Evolutionary conservation across 53 echinoderm and acorn worm species (phyloP).

Genomic region (Crossaster papposus): DNA sequence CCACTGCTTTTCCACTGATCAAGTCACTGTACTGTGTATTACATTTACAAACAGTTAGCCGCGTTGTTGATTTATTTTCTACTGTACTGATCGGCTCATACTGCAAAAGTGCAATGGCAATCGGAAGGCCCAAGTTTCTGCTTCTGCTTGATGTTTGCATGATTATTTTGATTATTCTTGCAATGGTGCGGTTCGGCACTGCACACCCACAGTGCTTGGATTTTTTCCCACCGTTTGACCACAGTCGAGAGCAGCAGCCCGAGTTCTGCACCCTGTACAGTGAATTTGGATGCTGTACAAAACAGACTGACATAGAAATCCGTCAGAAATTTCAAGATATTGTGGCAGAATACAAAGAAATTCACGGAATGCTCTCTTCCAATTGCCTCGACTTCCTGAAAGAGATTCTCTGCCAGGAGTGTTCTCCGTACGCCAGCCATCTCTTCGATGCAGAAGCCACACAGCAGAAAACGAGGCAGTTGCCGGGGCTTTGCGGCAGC

Average conservation of each 20-base stretch:
- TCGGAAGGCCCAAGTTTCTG: too few species aligned
- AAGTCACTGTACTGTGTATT: too few species aligned
- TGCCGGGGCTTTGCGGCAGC: constrained; percentile 81
- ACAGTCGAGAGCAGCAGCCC: constrained; percentile 16
- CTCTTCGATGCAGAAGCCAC: constrained; percentile 78
- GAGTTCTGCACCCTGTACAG: constrained; percentile 71
- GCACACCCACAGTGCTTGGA: constrained; percentile 88
- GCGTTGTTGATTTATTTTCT: too few species aligned
- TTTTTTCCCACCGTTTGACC: constrained; percentile 80
- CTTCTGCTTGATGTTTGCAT: neutral
- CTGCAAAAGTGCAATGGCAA: too few species aligned
- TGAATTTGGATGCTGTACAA: constrained; percentile 82
- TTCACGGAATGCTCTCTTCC: neutral
- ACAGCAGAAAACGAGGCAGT: constrained; percentile 52
- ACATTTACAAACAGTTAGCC: too few species aligned
- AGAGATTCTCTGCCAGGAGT: constrained; percentile 91
- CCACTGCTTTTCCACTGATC: too few species aligned
- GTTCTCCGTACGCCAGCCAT: constrained; percentile 95
- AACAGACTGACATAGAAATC: constrained; percentile 57
- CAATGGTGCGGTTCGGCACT: neutral
- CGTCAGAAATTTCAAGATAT: neutral
- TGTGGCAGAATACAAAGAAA: neutral
- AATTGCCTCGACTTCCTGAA: constrained; percentile 73
- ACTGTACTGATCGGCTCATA: too few species aligned
- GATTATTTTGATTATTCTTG: neutral